phyloP scores from a whole-genome alignment of 2,113 vertebrate genomes.

The Acanthochromis polyacanthus region DNA sequence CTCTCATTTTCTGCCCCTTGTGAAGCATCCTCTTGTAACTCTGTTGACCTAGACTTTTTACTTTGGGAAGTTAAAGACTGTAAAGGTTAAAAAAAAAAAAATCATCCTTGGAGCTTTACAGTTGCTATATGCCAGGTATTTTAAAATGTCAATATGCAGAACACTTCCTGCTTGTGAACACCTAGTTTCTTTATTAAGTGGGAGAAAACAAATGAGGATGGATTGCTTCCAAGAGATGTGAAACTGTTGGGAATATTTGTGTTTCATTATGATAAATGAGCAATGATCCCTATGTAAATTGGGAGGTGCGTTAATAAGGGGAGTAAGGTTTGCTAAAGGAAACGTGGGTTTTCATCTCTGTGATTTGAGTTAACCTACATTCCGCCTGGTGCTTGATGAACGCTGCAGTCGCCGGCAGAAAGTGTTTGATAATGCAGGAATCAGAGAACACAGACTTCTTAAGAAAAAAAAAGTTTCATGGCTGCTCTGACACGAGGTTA shows the following conservation, averaged over 20 bases:
- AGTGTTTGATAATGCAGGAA: constrained; percentile 42
- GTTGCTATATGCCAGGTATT: neutral
- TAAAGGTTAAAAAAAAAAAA: neutral
- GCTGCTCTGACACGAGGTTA: constrained; percentile 22
- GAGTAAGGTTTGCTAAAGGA: constrained; percentile 33
- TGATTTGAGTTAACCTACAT: constrained; percentile 62
- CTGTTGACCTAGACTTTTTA: constrained; percentile 7
- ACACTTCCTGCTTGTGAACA: neutral
- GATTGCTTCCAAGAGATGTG: constrained; percentile 28
- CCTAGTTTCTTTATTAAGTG: constrained; percentile 39
- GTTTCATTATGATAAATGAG: constrained; percentile 67
- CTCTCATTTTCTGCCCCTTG: constrained; percentile 12
- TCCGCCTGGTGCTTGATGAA: constrained; percentile 19
- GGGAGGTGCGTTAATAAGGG: constrained; percentile 30
- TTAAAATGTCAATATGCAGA: constrained; percentile 42
- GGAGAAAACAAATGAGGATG: constrained; percentile 50
- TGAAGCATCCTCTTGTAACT: constrained; percentile 11
- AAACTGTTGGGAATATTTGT: constrained; percentile 53
- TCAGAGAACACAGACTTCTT: neutral
- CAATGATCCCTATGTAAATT: constrained; percentile 42
- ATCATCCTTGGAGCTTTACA: constrained; percentile 1
- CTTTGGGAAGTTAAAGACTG: constrained; percentile 1
- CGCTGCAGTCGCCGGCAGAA: constrained; percentile 20
- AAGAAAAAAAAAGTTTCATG: neutral
- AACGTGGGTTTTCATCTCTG: constrained; percentile 39